A percentile compares a stretch with the other conserved stretches of the same genome.
Conservation (phyloP, 2,797 vertebrate species). For the Netta rufina region DNA sequence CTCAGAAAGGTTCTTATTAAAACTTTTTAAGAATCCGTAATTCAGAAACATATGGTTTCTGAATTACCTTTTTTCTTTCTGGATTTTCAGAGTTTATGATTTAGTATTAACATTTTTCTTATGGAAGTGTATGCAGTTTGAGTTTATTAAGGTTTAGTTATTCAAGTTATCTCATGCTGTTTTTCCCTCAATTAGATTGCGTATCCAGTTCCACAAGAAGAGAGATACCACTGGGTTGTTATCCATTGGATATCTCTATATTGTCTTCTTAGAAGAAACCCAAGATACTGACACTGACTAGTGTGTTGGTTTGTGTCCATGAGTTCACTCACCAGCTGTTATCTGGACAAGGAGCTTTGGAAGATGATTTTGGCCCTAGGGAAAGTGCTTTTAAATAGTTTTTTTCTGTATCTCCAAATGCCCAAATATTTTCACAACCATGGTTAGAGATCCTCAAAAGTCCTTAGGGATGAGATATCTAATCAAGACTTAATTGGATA, state of each 20-base stretch:
- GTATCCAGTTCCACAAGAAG: background rate
- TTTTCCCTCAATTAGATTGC: background rate
- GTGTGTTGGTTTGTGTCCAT: background rate
- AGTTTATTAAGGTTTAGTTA: background rate
- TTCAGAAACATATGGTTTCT: background rate
- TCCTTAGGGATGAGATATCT: background rate
- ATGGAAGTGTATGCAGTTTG: background rate
- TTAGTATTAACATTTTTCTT: background rate
- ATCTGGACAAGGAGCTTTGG: background rate
- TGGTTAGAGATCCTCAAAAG: background rate
- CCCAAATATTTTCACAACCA: background rate
- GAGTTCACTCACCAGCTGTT: background rate
- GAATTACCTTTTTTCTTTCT: background rate
- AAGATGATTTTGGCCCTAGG: background rate
- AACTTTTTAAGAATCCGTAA: background rate
- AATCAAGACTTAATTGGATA: conserved; percentile 25
- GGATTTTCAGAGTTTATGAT: background rate
- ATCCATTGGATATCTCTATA: background rate
- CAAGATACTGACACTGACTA: background rate
- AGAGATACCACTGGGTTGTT: background rate
- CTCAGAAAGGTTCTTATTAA: background rate
- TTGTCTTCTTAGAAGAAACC: background rate
- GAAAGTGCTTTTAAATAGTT: background rate
- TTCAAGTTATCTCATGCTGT: background rate
- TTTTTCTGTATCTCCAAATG: background rate